phyloP scores from a whole-genome alignment of 1,140 invertebrate species.

The Rhopalosiphum maidis region DNA sequence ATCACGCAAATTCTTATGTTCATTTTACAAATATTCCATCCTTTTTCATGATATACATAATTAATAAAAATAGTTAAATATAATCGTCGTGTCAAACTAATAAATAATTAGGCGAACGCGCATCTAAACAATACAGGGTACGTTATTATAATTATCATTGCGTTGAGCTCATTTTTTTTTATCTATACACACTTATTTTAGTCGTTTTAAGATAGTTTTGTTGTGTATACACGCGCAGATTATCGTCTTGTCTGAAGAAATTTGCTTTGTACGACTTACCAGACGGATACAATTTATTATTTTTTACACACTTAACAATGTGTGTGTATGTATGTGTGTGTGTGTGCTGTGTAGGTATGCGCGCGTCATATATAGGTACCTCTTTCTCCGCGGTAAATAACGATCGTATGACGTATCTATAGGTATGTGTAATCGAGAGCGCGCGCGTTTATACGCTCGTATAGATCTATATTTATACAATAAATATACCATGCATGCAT shows the following conservation, averaged over 20 bases:
- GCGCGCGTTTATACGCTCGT: not conserved
- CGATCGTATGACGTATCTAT: constrained; percentile 31
- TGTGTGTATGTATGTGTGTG: not conserved
- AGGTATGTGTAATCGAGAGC: not conserved
- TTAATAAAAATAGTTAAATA: not conserved
- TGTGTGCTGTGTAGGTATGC: not conserved
- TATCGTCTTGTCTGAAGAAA: not conserved
- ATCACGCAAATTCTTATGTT: not conserved
- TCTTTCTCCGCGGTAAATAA: constrained; percentile 2
- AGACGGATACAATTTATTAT: not conserved
- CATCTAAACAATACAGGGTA: not conserved
- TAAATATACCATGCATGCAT: constrained; percentile 7
- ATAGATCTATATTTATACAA: constrained; percentile 18
- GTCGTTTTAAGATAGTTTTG: not conserved
- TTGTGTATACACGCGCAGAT: not conserved
- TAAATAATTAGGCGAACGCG: not conserved
- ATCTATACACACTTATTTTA: not conserved
- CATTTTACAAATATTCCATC: not conserved
- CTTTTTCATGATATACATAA: not conserved
- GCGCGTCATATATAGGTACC: not conserved
- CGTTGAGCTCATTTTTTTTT: not conserved
- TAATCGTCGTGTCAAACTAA: not conserved
- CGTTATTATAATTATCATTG: not conserved
- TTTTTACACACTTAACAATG: not conserved
- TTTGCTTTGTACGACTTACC: not conserved